Evolutionary conservation across 1,140 invertebrate genomes (phyloP).

Genomic region (Drosophila funebris): DNA sequence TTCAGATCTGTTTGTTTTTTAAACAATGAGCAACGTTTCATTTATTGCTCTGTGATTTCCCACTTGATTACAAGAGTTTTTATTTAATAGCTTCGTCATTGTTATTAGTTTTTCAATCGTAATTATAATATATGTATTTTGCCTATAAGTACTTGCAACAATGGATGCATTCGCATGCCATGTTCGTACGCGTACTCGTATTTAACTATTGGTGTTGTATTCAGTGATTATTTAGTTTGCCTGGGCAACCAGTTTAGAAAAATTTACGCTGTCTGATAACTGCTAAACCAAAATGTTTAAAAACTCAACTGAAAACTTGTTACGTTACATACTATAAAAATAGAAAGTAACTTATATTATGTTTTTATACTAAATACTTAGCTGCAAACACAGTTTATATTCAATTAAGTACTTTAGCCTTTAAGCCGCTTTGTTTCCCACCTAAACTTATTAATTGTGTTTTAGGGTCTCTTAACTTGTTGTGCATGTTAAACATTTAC

Average conservation of each 20-base stretch:
- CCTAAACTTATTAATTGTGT: not conserved
- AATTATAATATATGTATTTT: conserved; percentile 9
- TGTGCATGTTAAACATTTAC: conserved; percentile 47
- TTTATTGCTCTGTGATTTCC: conserved; percentile 5
- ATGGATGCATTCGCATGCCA: not conserved
- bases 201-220: conserved; percentile 46
- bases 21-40: conserved; percentile 72
- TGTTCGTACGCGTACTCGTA: not conserved
- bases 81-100: conserved; percentile 5
- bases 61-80: not conserved
- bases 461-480: not conserved
- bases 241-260: conserved; percentile 46
- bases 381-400: conserved; percentile 2
- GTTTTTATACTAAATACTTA: not conserved
- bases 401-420: not conserved
- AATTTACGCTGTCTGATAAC: conserved; percentile 44
- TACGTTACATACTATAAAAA: conserved; percentile 6
- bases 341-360: conserved; percentile 10
- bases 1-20: conserved; percentile 63
- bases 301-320: conserved; percentile 12
- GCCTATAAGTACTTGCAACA: conserved; percentile 31
- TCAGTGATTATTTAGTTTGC: conserved; percentile 37
- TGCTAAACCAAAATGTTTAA: conserved; percentile 15
- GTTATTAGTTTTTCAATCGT: conserved; percentile 25
- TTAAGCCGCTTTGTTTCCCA: conserved; percentile 16